Conservation (phyloP, 2,797 vertebrate species). For the Pterois miles region DNA sequence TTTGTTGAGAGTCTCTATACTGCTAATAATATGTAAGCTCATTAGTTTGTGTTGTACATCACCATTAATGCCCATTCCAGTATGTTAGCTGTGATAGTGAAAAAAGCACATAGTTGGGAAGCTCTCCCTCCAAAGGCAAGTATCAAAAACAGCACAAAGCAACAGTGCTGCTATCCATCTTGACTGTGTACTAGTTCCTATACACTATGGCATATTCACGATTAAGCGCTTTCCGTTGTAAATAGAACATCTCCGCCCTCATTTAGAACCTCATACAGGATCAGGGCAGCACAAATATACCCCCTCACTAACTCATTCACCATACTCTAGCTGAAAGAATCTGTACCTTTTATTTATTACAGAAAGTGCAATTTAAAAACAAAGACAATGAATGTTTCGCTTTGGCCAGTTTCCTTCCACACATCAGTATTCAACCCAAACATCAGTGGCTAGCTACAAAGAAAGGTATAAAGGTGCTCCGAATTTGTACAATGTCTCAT, state of each 20-base stretch:
- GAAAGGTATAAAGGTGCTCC: slow-evolving; percentile 78
- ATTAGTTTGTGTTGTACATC: slow-evolving; percentile 71
- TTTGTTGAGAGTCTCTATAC: slow-evolving; percentile 82
- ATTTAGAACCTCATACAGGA: slow-evolving; percentile 61
- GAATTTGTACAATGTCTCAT: slow-evolving; percentile 73
- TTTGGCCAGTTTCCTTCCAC: slow-evolving; percentile 87
- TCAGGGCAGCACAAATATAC: slow-evolving; percentile 64
- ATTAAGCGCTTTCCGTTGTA: slow-evolving; percentile 79
- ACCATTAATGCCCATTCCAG: slow-evolving; percentile 82
- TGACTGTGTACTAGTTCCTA: slow-evolving; percentile 80
- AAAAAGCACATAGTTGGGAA: slow-evolving; percentile 85
- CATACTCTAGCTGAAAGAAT: slow-evolving; percentile 51
- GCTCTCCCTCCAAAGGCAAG: slow-evolving; percentile 85
- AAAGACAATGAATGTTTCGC: slow-evolving; percentile 81
- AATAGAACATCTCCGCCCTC: slow-evolving; percentile 59
- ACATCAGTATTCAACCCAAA: slow-evolving; percentile 72
- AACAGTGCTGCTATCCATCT: slow-evolving; percentile 81
- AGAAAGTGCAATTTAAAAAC: slow-evolving; percentile 87
- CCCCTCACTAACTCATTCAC: slow-evolving; percentile 58
- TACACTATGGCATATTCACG: slow-evolving; percentile 83
- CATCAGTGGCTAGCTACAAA: slow-evolving; percentile 78
- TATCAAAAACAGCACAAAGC: slow-evolving; percentile 85
- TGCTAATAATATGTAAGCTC: slow-evolving; percentile 78
- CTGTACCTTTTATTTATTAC: slow-evolving; percentile 52
- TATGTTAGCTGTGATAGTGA: slow-evolving; percentile 78